These are phyloP conservation scores for Orchesellides sinensis DNA, from an alignment of 2,888 invertebrate genomes.

Conservation along the genomic window DNA sequence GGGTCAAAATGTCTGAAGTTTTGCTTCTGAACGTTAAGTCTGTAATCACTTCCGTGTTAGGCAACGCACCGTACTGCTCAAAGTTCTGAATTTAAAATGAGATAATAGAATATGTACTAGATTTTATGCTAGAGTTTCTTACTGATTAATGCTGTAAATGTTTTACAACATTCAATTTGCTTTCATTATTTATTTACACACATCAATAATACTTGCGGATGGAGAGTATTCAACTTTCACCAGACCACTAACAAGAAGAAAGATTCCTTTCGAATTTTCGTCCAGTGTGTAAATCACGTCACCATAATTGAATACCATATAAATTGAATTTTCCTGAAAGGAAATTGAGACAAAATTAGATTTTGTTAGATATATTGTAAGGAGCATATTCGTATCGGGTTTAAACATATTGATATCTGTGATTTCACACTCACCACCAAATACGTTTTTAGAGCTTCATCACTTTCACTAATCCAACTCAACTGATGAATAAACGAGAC, in stretches of 20 bases:
- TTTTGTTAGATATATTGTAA: too few relatives aligned
- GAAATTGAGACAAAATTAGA: too few relatives aligned
- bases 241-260: slow-evolving; percentile 78
- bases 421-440: slow-evolving; percentile 75
- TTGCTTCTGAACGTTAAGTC: slow-evolving; percentile 79
- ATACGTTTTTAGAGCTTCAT: slow-evolving; percentile 75
- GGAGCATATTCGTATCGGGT: too few relatives aligned
- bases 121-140: too few relatives aligned
- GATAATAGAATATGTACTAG: background rate
- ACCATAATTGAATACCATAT: slow-evolving; percentile 76
- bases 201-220: slow-evolving; percentile 77
- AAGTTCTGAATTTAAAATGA: slow-evolving; percentile 77
- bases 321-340: slow-evolving; percentile 75
- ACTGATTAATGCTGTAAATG: too few relatives aligned
- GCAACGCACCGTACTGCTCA: slow-evolving; percentile 64
- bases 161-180: too few relatives aligned
- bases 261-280: slow-evolving; percentile 77
- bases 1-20: slow-evolving; percentile 80
- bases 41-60: slow-evolving; percentile 77
- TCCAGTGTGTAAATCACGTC: slow-evolving; percentile 76
- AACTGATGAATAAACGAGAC: slow-evolving; percentile 53
- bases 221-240: slow-evolving; percentile 76
- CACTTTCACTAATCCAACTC: slow-evolving; percentile 76
- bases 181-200: slow-evolving; percentile 7
- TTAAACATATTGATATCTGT: too few relatives aligned